Conservation (phyloP, 1,140 invertebrate species). For the Orius laevigatus region DNA sequence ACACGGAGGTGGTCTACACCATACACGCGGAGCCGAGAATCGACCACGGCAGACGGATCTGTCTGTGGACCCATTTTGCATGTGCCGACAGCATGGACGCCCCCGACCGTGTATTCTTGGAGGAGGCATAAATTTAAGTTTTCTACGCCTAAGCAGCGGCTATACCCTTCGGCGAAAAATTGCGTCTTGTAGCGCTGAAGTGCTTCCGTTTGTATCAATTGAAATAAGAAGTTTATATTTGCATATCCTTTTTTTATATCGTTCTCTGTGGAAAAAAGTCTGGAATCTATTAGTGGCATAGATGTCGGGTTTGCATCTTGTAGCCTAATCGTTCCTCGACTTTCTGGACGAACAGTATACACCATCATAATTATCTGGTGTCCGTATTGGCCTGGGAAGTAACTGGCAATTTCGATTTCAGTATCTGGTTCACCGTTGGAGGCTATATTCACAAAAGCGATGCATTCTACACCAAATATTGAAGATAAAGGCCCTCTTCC, state of each 20-base stretch:
- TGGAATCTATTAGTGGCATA: constrained; percentile 48
- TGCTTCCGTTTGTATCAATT: constrained; percentile 18
- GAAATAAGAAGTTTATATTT: constrained; percentile 14
- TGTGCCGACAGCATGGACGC: constrained; percentile 28
- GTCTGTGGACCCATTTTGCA: constrained; percentile 28
- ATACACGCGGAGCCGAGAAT: constrained; percentile 23
- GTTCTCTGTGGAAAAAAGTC: constrained; percentile 34
- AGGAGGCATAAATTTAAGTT: not conserved
- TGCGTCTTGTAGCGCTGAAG: constrained; percentile 32
- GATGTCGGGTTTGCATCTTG: constrained; percentile 35
- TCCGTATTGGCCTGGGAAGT: constrained; percentile 12
- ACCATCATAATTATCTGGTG: constrained; percentile 33
- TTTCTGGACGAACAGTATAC: constrained; percentile 54
- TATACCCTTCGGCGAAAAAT: not conserved
- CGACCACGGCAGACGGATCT: constrained; percentile 27
- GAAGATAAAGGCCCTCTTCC: constrained; percentile 27
- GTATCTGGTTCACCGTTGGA: constrained; percentile 44
- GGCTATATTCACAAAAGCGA: constrained; percentile 26
- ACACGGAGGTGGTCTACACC: constrained; percentile 25
- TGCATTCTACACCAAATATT: constrained; percentile 18
- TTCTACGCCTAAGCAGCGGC: not conserved
- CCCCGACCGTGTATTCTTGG: not conserved
- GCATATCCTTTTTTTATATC: constrained; percentile 30
- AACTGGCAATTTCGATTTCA: constrained; percentile 22
- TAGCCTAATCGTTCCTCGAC: constrained; percentile 43